Percentiles rank a stretch among this genome's conserved stretches.
These are phyloP conservation scores for Drosophila miranda DNA, from an alignment of 1,140 invertebrate genomes.

Conservation along the genomic window DNA sequence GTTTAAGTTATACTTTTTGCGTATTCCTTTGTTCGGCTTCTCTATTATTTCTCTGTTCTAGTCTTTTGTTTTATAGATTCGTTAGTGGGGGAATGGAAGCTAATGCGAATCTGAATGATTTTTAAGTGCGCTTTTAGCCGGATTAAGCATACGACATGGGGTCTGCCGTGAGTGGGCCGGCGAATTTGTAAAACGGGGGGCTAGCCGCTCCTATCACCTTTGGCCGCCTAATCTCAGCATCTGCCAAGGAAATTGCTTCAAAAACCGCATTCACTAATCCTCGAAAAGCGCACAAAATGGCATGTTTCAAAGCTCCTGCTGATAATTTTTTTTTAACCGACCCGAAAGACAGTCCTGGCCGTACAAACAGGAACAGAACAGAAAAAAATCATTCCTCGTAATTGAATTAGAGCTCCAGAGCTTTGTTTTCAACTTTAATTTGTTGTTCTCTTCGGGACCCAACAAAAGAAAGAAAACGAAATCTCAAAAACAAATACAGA, in stretches of 20 bases:
- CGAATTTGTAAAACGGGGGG: constrained; percentile 26
- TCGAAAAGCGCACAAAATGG: neutral
- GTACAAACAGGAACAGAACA: neutral
- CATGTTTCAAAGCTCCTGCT: constrained; percentile 16
- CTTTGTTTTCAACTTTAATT: constrained; percentile 46
- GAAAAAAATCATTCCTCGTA: constrained; percentile 40
- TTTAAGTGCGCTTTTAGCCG: constrained; percentile 70
- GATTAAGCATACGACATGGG: constrained; percentile 66
- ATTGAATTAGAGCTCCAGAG: constrained; percentile 56
- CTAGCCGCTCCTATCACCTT: neutral
- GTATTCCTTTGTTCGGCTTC: constrained; percentile 21
- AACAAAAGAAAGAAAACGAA: constrained; percentile 18
- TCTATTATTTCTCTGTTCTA: constrained; percentile 42
- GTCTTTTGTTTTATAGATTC: constrained; percentile 62
- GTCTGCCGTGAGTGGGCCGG: neutral
- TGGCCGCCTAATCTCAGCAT: constrained; percentile 8
- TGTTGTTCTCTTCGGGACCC: constrained; percentile 34
- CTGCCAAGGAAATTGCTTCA: no score
- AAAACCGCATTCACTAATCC: no score
- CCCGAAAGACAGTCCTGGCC: neutral
- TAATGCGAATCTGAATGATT: constrained; percentile 67
- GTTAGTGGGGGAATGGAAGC: constrained; percentile 43
- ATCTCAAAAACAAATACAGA: constrained; percentile 34
- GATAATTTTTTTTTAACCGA: constrained; percentile 44
- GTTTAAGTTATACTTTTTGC: constrained; percentile 31